Conservation (phyloP, 2,888 invertebrate species). For the Dasysyrphus tricinctus region DNA sequence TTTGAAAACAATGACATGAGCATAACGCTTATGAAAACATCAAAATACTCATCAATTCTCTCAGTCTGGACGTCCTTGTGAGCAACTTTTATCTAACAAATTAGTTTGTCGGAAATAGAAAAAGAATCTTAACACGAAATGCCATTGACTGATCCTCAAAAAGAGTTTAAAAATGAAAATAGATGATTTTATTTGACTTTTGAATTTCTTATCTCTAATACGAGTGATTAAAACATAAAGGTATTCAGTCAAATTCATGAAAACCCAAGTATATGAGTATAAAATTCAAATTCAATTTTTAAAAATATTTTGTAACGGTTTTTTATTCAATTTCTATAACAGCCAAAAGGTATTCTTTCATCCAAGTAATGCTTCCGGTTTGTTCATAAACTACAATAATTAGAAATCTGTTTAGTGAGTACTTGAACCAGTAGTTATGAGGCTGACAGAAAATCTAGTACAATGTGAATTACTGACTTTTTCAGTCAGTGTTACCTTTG, state of each 20-base stretch:
- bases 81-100: neutral
- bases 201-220: too few species aligned
- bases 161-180: too few species aligned
- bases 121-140: neutral
- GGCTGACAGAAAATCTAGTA: neutral
- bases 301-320: neutral
- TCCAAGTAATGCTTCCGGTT: neutral
- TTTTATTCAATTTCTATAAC: neutral
- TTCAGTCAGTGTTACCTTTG: neutral
- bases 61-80: neutral
- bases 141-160: too few species aligned
- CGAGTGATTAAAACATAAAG: too few species aligned
- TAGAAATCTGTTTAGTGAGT: neutral
- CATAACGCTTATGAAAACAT: neutral
- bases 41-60: neutral
- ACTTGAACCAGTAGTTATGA: neutral
- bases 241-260: neutral
- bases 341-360: neutral
- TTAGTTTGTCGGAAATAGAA: neutral
- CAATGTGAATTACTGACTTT: neutral
- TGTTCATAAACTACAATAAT: slow-evolving; percentile 5
- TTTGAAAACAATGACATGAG: neutral
- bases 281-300: neutral
- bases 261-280: neutral
- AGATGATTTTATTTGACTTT: too few species aligned